Evolutionary conservation across 2,113 vertebrate species (phyloP), one percentile per base, ranked within the genome.

Genomic region (Limnothrissa miodon): DNA sequence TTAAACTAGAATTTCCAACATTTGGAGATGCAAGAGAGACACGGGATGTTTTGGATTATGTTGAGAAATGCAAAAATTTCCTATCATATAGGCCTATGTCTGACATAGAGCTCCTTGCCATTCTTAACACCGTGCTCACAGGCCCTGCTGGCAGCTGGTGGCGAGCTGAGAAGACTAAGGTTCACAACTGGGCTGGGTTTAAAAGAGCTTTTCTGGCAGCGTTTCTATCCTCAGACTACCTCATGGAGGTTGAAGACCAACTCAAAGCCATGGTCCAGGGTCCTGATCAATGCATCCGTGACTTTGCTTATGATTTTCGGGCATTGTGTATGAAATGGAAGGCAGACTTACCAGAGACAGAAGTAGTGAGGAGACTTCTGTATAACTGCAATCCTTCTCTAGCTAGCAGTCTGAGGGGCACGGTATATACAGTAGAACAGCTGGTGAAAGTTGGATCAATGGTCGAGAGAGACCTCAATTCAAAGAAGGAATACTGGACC

Each of bases 281-380:
- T 0, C 85, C 70, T 11, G 48, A 81, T 13, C 66, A 86, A 45
- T 33, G 80, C 15, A 48, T 82, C 0, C 25, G 80, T 33, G 79
- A 83, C n/a, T 86, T 83, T 81, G 85, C n/a, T 5, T 45, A 82
- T 82, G 85, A 84, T 13, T 84, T 84, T 1, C n/a, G 74, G 3
- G 80, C 85, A 8, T 17, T 86, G 23, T 83, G 85, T 23, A 25
- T 86, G 5, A 79, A 82, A 17, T 84, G 83, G 85, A 83, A 81
- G 15, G 19, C 39, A 29, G 82, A 79, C 5, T 44, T 86, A 15
- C 15, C 82, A 21, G 80, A 86, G 46, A 42, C 6, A 2, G 85
- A 86, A 33, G 10, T 86, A 25, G 79, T 86, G 0, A 79, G 83
- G 45, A 56, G 53, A n/a, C 79, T 84, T 10, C 23, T 84, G 4